Evolutionary conservation across 2,797 vertebrate species (phyloP), one percentile per base, ranked within the genome.

Genomic region (Myripristis murdjan): DNA sequence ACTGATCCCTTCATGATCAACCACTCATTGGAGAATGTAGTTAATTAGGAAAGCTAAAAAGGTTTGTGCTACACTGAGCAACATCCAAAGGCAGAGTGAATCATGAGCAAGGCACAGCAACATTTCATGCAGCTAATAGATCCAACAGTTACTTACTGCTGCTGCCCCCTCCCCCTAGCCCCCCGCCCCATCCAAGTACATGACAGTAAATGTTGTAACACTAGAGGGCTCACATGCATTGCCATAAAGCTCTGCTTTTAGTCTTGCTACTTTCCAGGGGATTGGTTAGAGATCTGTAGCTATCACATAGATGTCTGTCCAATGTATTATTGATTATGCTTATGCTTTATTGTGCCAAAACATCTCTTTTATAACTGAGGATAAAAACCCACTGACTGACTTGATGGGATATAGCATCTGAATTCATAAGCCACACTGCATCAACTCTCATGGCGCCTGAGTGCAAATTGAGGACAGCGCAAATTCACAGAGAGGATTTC

Each of bases 201-300:
- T 72, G 69, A 81, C 77, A 77, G 53, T 69, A 77, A 55, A 57
- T 33, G 9, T 61, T 56, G 81, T 79, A 84, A 93, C 92, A 91
- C 91, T 86, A 92, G 92, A 87, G 90, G 92, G 91, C 92, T 92
- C 89, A 91, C 87, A 87, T 71, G 91, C 70, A 82, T 92, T 90
- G 71, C 78, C 44, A 64, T 39, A 51, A 11, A 59, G 23, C 59
- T 24, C 0, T 15, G 77, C 22, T 73, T 1, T 79, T 58, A n/a
- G 59, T 70, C 61, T 37, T 33, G 74, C 26, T 28, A 47, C 16
- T 20, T 1, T 33, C 22, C n/a, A 10, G 56, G 46, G 23, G 53
- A 31, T 16, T 39, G 70, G 72, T 59, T 80, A 48, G 59, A 69
- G 70, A 71, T 70, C 58, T 63, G 33, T 18, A 1, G 5, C 61